Base-by-base conservation (phyloP, 2,113 vertebrate species). In the Gnathonemus longibarbis region DNA sequence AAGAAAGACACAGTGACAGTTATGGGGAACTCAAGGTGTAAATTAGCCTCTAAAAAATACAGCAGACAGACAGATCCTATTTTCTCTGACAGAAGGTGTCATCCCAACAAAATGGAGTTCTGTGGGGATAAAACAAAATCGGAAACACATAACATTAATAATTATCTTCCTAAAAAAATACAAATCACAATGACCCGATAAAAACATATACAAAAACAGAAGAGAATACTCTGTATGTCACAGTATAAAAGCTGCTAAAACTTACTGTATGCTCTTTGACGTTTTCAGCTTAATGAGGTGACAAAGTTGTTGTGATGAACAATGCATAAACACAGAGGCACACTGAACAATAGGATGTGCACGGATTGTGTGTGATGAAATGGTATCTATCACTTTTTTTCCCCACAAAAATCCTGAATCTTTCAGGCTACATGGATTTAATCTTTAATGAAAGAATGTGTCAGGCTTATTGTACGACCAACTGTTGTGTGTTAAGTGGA, bases 71-170 rank as follows among this genome's bases (percentile, higher is more conserved):
- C 53, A 86, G 53, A 89, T 89, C 83, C 77, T 86, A 85, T 91
- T 91, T 91, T 87, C 87, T 84, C 52, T 88, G 90, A 90, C 90
- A 90, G 90, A 58, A 49, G 77, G 80, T 89, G 88, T 91, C 90
- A 87, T 91, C 80, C 53, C 90, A 53, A 52, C 80, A 86, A 84
- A 91, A 89, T 89, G 88, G 90, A 89, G 77, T 89, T 89, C 88
- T 86, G 39, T 74, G 53, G 56, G 56, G 58, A 86, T 86, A 89
- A 89, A 80, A 91, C 80, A 91, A 86, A 89, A 84, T 86, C 80
- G 86, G 83, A 89, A 91, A 86, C 84, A 89, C 88, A 89, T 49
- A 90, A 85, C 90, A 74, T 89, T 85, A 52, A 90, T 89, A 86
- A 91, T 91, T 91, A 89, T 83, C 53, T 89, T 35, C 56, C 5